phyloP scores from a whole-genome alignment of 2,888 invertebrate species.

The Tiliacea aurago region DNA sequence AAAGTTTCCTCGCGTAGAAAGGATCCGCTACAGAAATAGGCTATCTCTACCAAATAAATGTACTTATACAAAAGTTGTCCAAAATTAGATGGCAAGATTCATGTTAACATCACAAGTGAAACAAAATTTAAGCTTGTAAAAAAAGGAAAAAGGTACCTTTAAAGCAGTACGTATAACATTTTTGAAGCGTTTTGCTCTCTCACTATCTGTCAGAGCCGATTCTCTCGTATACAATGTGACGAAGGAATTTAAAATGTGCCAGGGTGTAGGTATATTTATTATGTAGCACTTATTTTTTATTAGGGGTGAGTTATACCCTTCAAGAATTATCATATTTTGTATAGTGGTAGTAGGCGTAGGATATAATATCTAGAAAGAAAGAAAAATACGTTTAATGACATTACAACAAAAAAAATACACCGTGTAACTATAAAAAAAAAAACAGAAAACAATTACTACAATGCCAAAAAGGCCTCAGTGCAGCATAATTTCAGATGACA shows the following conservation, averaged over 20 bases:
- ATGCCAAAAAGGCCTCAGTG: no score
- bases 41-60: background rate
- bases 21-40: background rate
- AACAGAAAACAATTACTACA: no score
- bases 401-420: no score
- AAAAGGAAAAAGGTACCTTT: background rate
- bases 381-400: no score
- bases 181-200: background rate
- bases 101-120: background rate
- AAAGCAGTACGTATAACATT: background rate
- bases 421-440: no score
- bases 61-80: background rate
- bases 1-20: background rate
- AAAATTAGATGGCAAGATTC: background rate
- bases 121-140: background rate
- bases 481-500: no score
- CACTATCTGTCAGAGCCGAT: background rate
- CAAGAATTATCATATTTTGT: background rate
- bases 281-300: background rate
- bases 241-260: background rate
- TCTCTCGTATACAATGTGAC: background rate
- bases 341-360: background rate
- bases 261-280: background rate
- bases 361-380: background rate
- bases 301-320: background rate